Percentiles rank a stretch among this genome's conserved stretches.
Evolutionary conservation across 2,888 invertebrate species (phyloP).

Genomic region (Plemyria rubiginata): DNA sequence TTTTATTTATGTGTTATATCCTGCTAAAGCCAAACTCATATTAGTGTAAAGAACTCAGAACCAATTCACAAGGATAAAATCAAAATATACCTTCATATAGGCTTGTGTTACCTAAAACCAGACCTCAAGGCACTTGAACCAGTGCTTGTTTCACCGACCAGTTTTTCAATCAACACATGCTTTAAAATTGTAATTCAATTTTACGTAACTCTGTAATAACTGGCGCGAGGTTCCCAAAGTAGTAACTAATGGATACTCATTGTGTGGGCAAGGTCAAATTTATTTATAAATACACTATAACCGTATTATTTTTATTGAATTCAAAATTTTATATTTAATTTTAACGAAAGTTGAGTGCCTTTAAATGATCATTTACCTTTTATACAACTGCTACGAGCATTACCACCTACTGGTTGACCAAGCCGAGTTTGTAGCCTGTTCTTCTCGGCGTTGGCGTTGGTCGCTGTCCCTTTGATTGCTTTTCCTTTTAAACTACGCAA

Average conservation of each 20-base stretch:
- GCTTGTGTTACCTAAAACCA: slow-evolving; percentile 5
- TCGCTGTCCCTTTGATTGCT: no score
- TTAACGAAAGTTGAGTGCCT: no score
- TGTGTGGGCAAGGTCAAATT: slow-evolving; percentile 66
- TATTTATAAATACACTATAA: slow-evolving; percentile 48
- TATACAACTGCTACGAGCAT: no score
- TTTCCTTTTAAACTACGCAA: no score
- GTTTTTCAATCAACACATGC: slow-evolving; percentile 62
- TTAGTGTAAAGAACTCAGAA: neutral
- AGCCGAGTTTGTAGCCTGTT: no score
- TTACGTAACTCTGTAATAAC: slow-evolving; percentile 70
- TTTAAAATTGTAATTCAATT: slow-evolving; percentile 57
- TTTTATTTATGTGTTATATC: no score
- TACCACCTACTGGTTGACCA: no score
- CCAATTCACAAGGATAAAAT: neutral
- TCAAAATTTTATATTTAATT: neutral
- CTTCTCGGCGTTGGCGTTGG: no score
- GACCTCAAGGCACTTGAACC: slow-evolving; percentile 40
- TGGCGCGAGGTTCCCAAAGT: slow-evolving; percentile 70
- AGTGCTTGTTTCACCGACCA: slow-evolving; percentile 65
- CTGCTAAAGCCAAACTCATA: no score
- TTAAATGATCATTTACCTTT: no score
- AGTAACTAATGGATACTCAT: slow-evolving; percentile 58
- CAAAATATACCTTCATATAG: neutral
- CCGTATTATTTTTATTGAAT: slow-evolving; percentile 27